phyloP scores from a whole-genome alignment of 1,140 invertebrate genomes.

The Platyscapa corneri region DNA sequence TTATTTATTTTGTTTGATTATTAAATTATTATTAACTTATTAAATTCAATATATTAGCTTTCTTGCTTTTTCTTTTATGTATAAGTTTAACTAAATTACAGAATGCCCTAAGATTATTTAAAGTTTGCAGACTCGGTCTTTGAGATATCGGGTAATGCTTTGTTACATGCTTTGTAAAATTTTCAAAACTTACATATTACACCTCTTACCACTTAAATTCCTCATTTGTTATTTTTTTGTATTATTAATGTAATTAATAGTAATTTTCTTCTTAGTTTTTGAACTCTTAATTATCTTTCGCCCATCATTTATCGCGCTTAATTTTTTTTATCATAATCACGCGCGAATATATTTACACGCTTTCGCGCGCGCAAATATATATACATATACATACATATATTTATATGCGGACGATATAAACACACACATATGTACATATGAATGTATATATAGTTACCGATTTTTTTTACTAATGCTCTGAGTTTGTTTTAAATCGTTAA shows the following conservation, averaged over 20 bases:
- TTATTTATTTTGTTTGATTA: conserved; percentile 35
- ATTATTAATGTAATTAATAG: conserved; percentile 57
- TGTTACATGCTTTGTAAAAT: conserved; percentile 65
- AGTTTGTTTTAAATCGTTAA: conserved; percentile 65
- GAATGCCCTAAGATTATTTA: conserved; percentile 65
- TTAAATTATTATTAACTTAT: no score
- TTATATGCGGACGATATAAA: no score
- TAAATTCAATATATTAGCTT: conserved; percentile 52
- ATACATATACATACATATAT: conserved; percentile 53
- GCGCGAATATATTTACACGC: conserved; percentile 54
- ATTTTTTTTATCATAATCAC: conserved; percentile 52
- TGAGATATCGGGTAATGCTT: conserved; percentile 59
- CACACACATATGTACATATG: conserved; percentile 55
- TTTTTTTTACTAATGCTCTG: conserved; percentile 61
- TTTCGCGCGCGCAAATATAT: conserved; percentile 48
- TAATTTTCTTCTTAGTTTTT: conserved; percentile 61
- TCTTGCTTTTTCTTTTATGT: conserved; percentile 52
- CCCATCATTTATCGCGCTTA: conserved; percentile 52
- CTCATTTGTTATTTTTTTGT: conserved; percentile 49
- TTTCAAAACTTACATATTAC: conserved; percentile 65
- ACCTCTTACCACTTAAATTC: conserved; percentile 41
- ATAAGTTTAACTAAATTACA: conserved; percentile 60
- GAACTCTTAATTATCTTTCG: conserved; percentile 64
- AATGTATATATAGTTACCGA: conserved; percentile 52
- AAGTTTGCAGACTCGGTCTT: conserved; percentile 61